Conservation (phyloP, 2,797 vertebrate species). For the Muscicapa comitata region DNA sequence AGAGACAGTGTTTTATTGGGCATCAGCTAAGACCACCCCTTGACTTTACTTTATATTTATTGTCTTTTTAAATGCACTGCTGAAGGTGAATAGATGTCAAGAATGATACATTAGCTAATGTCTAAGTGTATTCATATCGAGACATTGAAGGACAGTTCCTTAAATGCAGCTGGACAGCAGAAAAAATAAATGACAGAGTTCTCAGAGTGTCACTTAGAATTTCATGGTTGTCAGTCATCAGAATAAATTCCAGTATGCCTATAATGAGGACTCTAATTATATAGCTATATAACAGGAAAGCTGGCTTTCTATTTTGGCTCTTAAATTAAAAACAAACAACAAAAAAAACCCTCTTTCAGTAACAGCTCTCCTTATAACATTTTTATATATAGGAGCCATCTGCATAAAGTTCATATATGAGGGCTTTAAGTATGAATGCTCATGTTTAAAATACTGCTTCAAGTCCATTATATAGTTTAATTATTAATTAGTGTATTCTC, state of each 20-base stretch:
- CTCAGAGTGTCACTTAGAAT: conserved; percentile 42
- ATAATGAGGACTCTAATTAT: conserved; percentile 3
- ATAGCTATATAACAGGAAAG: not conserved
- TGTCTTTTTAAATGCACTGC: not conserved
- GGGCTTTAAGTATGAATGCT: not conserved
- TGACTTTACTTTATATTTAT: not conserved
- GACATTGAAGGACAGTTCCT: conserved; percentile 52
- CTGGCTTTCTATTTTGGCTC: not conserved
- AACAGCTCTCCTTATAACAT: not conserved
- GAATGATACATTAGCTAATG: conserved; percentile 58
- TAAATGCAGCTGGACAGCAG: conserved; percentile 30
- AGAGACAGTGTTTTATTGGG: not conserved
- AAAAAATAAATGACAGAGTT: conserved; percentile 59
- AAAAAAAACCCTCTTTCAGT: not conserved
- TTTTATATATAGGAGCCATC: not conserved
- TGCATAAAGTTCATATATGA: not conserved
- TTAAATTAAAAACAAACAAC: not conserved
- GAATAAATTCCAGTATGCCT: not conserved
- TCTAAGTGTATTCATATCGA: conserved; percentile 22
- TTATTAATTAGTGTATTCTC: not conserved
- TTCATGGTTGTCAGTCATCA: conserved; percentile 44
- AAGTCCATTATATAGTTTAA: not conserved
- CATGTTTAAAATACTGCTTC: not conserved
- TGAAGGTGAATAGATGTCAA: conserved; percentile 57
- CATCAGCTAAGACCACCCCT: not conserved